These are phyloP conservation scores for Cephus cinctus DNA, from an alignment of 1,140 invertebrate genomes.

Conservation along the genomic window DNA sequence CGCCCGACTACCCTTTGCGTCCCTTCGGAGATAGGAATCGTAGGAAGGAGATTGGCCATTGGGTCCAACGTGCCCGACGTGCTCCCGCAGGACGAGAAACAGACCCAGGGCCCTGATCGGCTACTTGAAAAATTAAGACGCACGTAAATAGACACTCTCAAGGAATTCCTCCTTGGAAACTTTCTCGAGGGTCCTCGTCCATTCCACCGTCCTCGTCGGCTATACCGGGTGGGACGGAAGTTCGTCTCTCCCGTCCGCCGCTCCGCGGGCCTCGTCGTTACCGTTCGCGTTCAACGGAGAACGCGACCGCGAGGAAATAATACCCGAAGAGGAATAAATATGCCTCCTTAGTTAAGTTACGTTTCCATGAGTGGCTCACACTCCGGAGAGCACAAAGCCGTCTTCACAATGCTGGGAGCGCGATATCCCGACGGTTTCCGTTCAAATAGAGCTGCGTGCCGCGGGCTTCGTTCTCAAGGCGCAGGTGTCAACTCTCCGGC, in stretches of 20 bases:
- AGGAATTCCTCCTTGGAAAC: not conserved
- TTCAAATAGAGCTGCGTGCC: conserved; percentile 33
- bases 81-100: conserved; percentile 28
- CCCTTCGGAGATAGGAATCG: conserved; percentile 20
- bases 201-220: too few relatives aligned
- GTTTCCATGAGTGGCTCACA: too few relatives aligned
- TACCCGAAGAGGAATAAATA: too few relatives aligned
- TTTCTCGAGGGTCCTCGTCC: not conserved
- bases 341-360: too few relatives aligned
- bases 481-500: conserved; percentile 39
- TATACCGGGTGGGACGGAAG: too few relatives aligned
- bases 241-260: too few relatives aligned
- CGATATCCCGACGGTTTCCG: conserved; percentile 39
- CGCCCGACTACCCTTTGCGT: conserved; percentile 24
- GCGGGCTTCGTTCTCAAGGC: conserved; percentile 30
- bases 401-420: conserved; percentile 39
- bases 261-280: too few relatives aligned
- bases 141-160: not conserved
- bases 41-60: too few relatives aligned
- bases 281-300: too few relatives aligned
- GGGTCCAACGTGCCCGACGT: conserved; percentile 17
- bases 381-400: conserved; percentile 40
- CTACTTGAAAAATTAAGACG: not conserved
- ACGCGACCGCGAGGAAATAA: too few relatives aligned
- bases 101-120: conserved; percentile 11